Evolutionary conservation across 92 coral and sea anemone genomes (phyloP).

Genomic region (Hydrozoanthus gracilis): DNA sequence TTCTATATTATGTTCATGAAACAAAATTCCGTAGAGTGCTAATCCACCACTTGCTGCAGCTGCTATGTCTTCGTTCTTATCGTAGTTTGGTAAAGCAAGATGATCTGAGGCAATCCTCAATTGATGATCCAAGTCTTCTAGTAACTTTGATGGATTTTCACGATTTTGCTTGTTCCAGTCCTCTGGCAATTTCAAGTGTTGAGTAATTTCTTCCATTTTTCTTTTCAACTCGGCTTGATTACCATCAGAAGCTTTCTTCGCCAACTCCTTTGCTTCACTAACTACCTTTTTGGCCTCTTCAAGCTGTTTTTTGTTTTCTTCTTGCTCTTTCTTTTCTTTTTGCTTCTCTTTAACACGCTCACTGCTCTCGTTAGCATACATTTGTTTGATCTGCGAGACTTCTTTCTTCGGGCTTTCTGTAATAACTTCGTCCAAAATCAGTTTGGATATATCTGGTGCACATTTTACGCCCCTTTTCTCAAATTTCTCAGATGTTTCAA

Average conservation of each 20-base stretch:
- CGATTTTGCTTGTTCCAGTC: not conserved
- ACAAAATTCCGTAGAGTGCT: not conserved
- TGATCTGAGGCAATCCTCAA: not conserved
- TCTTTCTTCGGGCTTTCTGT: not conserved
- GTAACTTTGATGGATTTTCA: not conserved
- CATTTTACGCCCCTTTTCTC: slow-evolving; percentile 1
- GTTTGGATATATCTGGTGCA: slow-evolving; percentile 2
- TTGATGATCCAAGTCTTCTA: slow-evolving; percentile 9
- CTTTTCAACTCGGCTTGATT: not conserved
- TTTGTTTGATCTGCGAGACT: not conserved
- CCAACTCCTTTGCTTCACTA: not conserved
- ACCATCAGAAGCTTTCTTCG: not conserved
- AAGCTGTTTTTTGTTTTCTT: not conserved
- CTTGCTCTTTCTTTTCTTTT: not conserved
- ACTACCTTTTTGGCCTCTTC: slow-evolving; percentile 15
- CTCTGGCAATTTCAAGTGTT: not conserved
- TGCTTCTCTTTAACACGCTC: not conserved
- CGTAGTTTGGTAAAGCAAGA: not conserved
- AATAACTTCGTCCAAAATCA: not conserved
- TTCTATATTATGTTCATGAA: slow-evolving; percentile 6
- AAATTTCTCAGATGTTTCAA: not conserved
- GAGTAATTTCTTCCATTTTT: not conserved
- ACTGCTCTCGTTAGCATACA: slow-evolving; percentile 9
- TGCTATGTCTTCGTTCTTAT: not conserved
- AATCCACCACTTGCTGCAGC: slow-evolving; percentile 6